phyloP scores from a whole-genome alignment of 2,113 vertebrate species.

The Genyomyrus donnyi region DNA sequence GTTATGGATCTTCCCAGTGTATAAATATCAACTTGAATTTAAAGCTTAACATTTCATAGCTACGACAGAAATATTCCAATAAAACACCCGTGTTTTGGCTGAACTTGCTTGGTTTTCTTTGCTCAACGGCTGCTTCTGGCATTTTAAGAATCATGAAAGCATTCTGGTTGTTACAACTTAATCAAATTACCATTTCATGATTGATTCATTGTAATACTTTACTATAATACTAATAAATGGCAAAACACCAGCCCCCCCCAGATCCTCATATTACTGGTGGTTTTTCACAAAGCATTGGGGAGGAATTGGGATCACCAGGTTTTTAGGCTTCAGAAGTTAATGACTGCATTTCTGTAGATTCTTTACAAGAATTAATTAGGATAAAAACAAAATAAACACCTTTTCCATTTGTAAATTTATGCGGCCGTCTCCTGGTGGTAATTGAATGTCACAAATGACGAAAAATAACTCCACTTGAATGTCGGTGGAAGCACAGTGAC shows the following conservation, averaged over 20 bases:
- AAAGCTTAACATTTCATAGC: neutral
- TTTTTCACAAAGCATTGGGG: neutral
- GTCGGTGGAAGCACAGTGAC: neutral
- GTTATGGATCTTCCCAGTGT: neutral
- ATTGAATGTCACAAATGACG: constrained; percentile 14
- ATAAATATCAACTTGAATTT: neutral
- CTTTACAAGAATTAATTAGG: neutral
- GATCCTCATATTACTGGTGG: neutral
- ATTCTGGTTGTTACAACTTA: neutral
- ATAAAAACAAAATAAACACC: neutral
- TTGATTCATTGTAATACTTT: neutral
- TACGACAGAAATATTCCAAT: neutral
- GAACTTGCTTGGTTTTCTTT: neutral
- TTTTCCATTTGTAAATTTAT: constrained; percentile 9
- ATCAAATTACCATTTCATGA: neutral
- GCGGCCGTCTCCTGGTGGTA: neutral
- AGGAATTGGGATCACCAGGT: neutral
- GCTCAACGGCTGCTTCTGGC: neutral
- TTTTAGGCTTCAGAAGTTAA: neutral
- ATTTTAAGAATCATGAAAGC: neutral
- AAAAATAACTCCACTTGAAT: constrained; percentile 5
- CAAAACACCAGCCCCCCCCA: neutral
- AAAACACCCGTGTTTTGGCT: neutral
- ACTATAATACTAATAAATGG: neutral
- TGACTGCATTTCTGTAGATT: too few species aligned